Base-by-base conservation (phyloP, 1,140 invertebrate species). In the Hesperophylax magnus region DNA sequence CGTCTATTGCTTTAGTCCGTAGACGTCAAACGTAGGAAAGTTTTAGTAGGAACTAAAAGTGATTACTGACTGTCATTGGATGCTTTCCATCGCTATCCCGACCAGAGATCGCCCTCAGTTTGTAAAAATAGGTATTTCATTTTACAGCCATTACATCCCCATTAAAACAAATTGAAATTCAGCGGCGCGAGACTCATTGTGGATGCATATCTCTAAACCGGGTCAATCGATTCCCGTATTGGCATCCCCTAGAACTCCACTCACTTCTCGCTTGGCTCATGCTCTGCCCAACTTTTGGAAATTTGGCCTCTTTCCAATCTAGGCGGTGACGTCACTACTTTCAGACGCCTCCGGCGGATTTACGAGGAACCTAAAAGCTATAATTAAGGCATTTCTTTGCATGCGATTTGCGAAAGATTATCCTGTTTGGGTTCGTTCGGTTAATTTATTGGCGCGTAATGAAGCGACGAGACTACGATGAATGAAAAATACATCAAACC, bases 151-250 rank as follows among this genome's bases (percentile, higher is more conserved):
- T 24, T 61, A 24, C 9, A 24, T 24, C 24, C 18, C 18, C 9
- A 8, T 61, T 61, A 61, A 61, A 14, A 61, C 5, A 14, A 47
- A 20, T 61, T 61, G 11, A n/a, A 14, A 18, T 61, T 61, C 24
- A 20, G 58, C 58, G 17, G 3, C 24, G 58, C 58, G 24, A 61
- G 14, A 24, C 58, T 61, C 58, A 24, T 27, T 67, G 18, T 31
- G 27, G 27, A 34, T 67, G 63, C 63, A 67, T 34, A 31, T 67
- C 14, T 27, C 63, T 27, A 67, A n/a, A 31, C 31, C 24, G 27
- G 63, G 63, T 67, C 63, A 67, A 67, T 67, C 63, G 63, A 67
- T 67, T 17, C 22, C 31, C 22, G 27, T 67, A 67, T 67, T 67
- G 63, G 63, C 63, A n/a, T n/a, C n/a, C n/a, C n/a, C n/a, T 27